A percentile compares a stretch with the other conserved stretches of the same genome.
These are phyloP conservation scores for Syrista parreyssii DNA, from an alignment of 2,888 invertebrate species.

Conservation along the genomic window DNA sequence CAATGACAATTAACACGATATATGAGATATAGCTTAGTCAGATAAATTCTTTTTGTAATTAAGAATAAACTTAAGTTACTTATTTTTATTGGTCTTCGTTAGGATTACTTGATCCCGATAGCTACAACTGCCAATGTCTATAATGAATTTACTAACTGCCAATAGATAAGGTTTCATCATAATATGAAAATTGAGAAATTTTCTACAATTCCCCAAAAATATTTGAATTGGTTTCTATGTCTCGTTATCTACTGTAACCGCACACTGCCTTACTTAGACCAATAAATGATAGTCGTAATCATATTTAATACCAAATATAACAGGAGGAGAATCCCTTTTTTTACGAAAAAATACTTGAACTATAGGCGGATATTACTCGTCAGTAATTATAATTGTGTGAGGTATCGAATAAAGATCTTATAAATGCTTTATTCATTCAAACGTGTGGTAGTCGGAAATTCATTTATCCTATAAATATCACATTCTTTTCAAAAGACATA, in stretches of 20 bases:
- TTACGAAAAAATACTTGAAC: background rate
- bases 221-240: background rate
- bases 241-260: background rate
- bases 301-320: background rate
- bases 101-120: background rate
- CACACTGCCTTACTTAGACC: background rate
- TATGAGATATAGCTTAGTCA: background rate
- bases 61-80: background rate
- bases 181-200: background rate
- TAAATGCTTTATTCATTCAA: background rate
- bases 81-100: background rate
- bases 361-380: no score
- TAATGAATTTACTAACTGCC: background rate
- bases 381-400: background rate
- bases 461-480: background rate
- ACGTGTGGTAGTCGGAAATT: background rate
- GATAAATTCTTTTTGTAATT: background rate
- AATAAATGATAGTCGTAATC: background rate
- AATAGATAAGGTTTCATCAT: background rate
- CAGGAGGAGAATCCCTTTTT: background rate
- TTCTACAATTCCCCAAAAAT: background rate
- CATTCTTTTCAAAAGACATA: background rate
- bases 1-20: background rate
- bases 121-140: background rate
- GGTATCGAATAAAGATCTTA: background rate